Percentiles rank a stretch among this genome's conserved stretches.
phyloP scores from a whole-genome alignment of 2,888 invertebrate genomes.

The Diploptera punctata region DNA sequence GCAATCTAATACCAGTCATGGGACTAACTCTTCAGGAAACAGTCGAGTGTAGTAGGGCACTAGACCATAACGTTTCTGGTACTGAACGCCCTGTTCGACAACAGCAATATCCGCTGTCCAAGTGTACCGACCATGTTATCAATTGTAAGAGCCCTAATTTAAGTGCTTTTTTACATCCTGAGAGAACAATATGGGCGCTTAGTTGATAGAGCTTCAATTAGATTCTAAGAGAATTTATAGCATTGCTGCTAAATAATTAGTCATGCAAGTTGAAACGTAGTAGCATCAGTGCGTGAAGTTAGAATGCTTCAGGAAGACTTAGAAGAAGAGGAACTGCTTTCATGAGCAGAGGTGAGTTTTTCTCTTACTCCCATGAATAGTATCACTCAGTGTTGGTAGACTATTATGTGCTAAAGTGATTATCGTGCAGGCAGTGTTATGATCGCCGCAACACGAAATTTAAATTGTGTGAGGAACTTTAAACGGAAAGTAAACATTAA shows the following conservation, averaged over 20 bases:
- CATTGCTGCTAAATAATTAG: constrained; percentile 14
- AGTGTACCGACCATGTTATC: too few relatives aligned
- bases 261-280: constrained; percentile 4
- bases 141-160: background rate
- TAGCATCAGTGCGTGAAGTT: constrained; percentile 8
- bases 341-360: background rate
- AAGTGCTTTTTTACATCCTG: background rate
- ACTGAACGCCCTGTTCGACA: background rate
- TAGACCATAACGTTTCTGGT: background rate
- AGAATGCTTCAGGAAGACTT: background rate
- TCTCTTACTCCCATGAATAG: background rate
- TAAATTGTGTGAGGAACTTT: too few relatives aligned
- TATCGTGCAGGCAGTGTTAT: too few relatives aligned
- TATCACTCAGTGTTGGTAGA: too few relatives aligned
- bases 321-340: background rate
- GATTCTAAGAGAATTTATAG: constrained; percentile 7
- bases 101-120: background rate
- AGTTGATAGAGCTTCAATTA: background rate
- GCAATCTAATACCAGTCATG: too few relatives aligned
- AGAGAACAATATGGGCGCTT: background rate
- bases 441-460: too few relatives aligned
- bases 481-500: too few relatives aligned
- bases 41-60: background rate
- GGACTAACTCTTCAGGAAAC: background rate
- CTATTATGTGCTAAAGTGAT: too few relatives aligned